A percentile compares a stretch with the other conserved stretches of the same genome.
Conservation (phyloP, 2,113 vertebrate genomes). For the Pseudorasbora parva region DNA sequence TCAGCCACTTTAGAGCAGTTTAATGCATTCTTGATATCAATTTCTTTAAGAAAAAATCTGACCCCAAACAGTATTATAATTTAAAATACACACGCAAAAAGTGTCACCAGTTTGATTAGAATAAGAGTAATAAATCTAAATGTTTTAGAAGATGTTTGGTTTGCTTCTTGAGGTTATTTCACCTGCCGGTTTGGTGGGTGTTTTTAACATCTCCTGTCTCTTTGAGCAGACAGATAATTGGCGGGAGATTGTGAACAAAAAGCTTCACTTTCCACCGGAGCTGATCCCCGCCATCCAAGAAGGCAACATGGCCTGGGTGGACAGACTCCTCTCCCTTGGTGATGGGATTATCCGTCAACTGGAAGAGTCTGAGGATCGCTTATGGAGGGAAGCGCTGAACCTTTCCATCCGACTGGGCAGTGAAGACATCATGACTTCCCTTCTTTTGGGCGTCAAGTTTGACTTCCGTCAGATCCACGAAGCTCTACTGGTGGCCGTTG, state of each 20-base stretch:
- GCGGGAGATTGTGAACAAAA: conserved; percentile 86
- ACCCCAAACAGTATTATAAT: background rate
- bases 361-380: conserved; percentile 84
- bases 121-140: too few relatives aligned
- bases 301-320: conserved; percentile 74
- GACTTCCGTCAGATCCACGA: conserved; percentile 89
- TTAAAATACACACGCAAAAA: background rate
- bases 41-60: background rate
- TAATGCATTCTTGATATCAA: background rate
- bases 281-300: conserved; percentile 84
- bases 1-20: background rate
- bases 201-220: background rate
- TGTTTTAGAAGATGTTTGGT: background rate
- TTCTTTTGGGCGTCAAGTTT: conserved; percentile 85
- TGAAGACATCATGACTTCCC: conserved; percentile 73
- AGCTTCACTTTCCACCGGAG: conserved; percentile 81
- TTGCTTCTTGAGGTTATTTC: background rate
- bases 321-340: conserved; percentile 76
- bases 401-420: conserved; percentile 84
- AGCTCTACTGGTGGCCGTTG: conserved; percentile 85
- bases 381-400: conserved; percentile 88
- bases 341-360: conserved; percentile 80
- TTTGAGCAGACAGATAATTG: conserved; percentile 76
- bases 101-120: background rate
- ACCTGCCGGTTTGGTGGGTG: background rate